phyloP scores from a whole-genome alignment of 2,113 vertebrate species.

The Leptobrachium leishanense region DNA sequence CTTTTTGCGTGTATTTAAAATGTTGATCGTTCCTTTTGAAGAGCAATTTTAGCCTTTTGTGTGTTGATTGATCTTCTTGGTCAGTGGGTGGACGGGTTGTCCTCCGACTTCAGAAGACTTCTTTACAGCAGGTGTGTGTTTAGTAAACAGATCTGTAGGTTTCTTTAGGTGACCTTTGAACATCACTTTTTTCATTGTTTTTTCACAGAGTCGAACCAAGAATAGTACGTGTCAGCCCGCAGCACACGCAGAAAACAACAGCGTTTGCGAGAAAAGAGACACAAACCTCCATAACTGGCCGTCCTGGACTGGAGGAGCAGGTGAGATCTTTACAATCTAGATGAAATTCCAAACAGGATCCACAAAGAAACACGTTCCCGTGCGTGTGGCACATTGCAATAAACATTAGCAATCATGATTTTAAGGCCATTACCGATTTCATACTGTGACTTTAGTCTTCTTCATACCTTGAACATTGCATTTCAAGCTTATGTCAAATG shows the following conservation, averaged over 20 bases:
- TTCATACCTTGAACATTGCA: no score
- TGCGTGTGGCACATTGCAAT: no score
- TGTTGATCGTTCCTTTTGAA: no score
- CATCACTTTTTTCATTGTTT: constrained; percentile 10
- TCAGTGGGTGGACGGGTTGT: not conserved
- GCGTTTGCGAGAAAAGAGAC: not conserved
- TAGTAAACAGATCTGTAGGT: not conserved
- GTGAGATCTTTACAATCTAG: not conserved
- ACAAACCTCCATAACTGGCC: not conserved
- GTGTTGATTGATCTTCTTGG: not conserved
- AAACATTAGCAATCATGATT: no score
- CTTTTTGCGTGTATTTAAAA: no score
- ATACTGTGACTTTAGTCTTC: no score
- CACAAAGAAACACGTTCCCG: no score
- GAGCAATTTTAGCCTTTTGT: no score
- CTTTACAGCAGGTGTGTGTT: constrained; percentile 6
- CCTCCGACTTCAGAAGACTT: not conserved
- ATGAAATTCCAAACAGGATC: no score
- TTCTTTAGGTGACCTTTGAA: constrained; percentile 4
- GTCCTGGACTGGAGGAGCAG: not conserved
- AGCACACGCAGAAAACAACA: not conserved
- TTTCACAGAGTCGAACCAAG: not conserved
- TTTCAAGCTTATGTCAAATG: no score
- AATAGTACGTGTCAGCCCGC: not conserved
- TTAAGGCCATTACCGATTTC: no score